Conservation (phyloP, 2,113 vertebrate genomes). For the Psittacus erithacus region DNA sequence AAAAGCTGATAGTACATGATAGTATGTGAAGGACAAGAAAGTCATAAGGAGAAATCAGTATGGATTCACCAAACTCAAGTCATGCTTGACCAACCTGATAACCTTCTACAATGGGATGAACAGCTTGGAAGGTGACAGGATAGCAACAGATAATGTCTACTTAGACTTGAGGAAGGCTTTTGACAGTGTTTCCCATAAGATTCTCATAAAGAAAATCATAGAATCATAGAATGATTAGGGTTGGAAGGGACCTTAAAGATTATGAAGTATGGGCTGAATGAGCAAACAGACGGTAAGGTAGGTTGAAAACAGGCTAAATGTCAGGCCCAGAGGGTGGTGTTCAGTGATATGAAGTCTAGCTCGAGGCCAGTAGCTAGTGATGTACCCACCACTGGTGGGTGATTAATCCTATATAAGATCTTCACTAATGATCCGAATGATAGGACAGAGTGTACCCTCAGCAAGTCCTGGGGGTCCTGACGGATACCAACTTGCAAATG, state of each 20-base stretch:
- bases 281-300: not conserved
- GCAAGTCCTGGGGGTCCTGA: not conserved
- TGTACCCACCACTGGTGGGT: not conserved
- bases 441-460: not conserved
- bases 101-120: not conserved
- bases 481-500: not conserved
- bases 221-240: not conserved
- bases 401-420: not conserved
- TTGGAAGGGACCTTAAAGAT: not conserved
- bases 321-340: not conserved
- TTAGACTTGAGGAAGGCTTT: not conserved
- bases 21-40: not conserved
- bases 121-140: not conserved
- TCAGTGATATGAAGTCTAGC: not conserved
- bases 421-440: not conserved
- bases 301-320: not conserved
- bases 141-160: not conserved
- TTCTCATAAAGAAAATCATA: not conserved
- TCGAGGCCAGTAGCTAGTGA: not conserved
- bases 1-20: not conserved
- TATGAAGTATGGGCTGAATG: accelerated
- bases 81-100: not conserved
- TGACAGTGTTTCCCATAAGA: not conserved
- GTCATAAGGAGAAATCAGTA: not conserved
- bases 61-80: not conserved